A percentile compares a stretch with the other conserved stretches of the same genome.
Conservation (phyloP, 1,140 invertebrate genomes). For the Antheraea pernyi region DNA sequence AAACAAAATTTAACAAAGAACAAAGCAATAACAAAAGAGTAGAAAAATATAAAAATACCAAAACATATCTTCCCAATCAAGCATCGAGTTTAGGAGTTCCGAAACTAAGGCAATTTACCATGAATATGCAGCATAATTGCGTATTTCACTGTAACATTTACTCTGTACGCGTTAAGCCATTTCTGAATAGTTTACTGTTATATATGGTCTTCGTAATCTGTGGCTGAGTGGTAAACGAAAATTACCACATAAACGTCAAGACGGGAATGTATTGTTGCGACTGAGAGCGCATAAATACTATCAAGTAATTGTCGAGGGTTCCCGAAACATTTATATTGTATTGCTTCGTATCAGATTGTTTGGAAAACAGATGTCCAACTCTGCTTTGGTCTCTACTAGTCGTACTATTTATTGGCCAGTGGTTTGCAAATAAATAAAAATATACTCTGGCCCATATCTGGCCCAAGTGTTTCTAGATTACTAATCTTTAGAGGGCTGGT, state of each 20-base stretch:
- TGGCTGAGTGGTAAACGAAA: background rate
- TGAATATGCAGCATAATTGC: background rate
- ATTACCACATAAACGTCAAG: constrained; percentile 4
- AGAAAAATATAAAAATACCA: too few species aligned
- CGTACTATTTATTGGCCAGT: too few species aligned
- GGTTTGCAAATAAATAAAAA: too few species aligned
- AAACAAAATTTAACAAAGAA: too few species aligned
- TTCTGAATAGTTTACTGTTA: background rate
- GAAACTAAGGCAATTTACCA: too few species aligned
- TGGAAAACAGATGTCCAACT: background rate
- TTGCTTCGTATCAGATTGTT: background rate
- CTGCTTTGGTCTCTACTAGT: background rate
- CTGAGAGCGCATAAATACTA: background rate
- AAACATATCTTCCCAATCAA: too few species aligned
- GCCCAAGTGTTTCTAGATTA: too few species aligned
- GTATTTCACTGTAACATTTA: background rate
- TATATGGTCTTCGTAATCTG: background rate
- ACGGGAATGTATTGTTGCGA: background rate
- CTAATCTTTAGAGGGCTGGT: too few species aligned
- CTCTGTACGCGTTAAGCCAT: background rate
- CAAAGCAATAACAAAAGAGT: too few species aligned
- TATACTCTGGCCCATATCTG: too few species aligned
- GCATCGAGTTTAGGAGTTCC: too few species aligned
- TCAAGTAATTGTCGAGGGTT: background rate
- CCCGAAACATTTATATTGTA: background rate